These are phyloP conservation scores for Drosophila triauraria DNA, from an alignment of 1,140 invertebrate genomes.

Conservation along the genomic window DNA sequence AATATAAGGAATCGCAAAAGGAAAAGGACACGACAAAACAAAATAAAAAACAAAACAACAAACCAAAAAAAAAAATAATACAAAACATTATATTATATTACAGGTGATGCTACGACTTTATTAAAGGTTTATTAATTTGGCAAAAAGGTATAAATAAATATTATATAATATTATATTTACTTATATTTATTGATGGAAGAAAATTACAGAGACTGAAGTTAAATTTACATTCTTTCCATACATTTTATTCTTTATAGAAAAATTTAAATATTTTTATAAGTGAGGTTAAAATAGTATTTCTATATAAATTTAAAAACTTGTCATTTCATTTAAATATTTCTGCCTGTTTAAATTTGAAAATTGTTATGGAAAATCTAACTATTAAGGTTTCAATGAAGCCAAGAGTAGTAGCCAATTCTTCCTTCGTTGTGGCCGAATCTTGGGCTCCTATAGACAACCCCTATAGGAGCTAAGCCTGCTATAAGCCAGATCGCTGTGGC, in stretches of 20 bases:
- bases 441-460: constrained; percentile 16
- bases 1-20: constrained; percentile 64
- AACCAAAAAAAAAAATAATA: constrained; percentile 28
- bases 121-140: neutral
- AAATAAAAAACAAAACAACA: constrained; percentile 5
- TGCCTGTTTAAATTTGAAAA: neutral
- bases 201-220: too few relatives aligned
- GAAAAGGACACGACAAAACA: constrained; percentile 18
- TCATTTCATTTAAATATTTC: too few relatives aligned
- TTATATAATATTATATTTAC: neutral
- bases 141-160: neutral
- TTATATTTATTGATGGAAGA: too few relatives aligned
- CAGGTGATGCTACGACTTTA: constrained; percentile 10
- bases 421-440: constrained; percentile 34
- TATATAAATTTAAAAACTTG: too few relatives aligned
- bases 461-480: constrained; percentile 61
- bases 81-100: constrained; percentile 36
- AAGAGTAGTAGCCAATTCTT: constrained; percentile 3
- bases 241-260: too few relatives aligned
- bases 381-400: neutral
- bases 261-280: neutral
- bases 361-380: neutral
- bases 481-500: constrained; percentile 70
- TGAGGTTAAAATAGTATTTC: too few relatives aligned
- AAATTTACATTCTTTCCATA: too few relatives aligned